Evolutionary conservation across 1,140 invertebrate species (phyloP), one percentile per base, ranked within the genome.

Genomic region (Cherax quadricarinatus): DNA sequence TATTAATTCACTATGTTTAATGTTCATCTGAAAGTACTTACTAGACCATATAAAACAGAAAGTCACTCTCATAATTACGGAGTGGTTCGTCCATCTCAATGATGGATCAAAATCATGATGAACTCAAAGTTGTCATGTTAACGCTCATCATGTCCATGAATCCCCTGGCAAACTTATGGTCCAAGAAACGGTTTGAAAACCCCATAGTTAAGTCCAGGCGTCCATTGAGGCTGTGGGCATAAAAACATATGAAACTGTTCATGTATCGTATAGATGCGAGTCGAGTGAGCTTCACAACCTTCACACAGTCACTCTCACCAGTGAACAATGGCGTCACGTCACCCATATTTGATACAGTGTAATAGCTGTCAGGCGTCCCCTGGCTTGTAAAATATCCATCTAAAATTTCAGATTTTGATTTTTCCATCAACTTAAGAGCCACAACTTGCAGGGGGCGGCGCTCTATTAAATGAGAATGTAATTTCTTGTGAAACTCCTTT

Each of bases 311-410:
- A 16, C 89, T 83, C 4, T 86, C 51, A 9, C 83, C 85, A n/a
- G 89, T 24, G n/a, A 91, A 49, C 57, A 51, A 18, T 18, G 1
- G 9, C n/a, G 89, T 81, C 41, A 91, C 85, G 75, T 91, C 83
- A 1, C 53, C 89, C 24, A 87, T 16, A 57, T 91, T 91, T 48
- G 89, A 91, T 18, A 87, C 51, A 6, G 84, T 80, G 57, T 82
- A 91, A 53, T 62, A 91, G n/a, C 79, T 79, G 30, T 80, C 53
- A 30, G 84, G 89, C 2, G 62, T 84, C 6, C 75, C 89, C 0
- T 30, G 18, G 10, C 7, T 3, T n/a, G 48, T 86, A 60, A 86
- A 91, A 51, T 60, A 81, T 9, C 80, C 89, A 51, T 87, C 49
- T 7, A 91, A 81, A 75, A 66, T 86, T 4, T 86, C 84, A 21